A percentile compares a stretch with the other conserved stretches of the same genome.
These are phyloP conservation scores for Megathymus violae DNA, from an alignment of 1,140 invertebrate species.

Conservation along the genomic window DNA sequence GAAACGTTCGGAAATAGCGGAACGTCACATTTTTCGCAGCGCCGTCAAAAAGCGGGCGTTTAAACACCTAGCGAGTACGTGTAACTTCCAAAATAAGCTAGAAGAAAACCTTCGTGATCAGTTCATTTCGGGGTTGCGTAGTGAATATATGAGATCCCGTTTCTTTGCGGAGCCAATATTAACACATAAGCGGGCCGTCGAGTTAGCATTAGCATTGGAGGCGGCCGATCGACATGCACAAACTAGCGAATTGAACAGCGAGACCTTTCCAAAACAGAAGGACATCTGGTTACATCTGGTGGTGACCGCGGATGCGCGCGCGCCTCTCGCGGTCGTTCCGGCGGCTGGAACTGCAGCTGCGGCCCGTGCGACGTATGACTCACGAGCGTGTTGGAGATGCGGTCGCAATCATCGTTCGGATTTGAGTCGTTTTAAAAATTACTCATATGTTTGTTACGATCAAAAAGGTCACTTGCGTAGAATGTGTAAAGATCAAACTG, in stretches of 20 bases:
- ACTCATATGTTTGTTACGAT: conserved; percentile 34
- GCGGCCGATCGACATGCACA: conserved; percentile 36
- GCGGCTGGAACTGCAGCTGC: conserved; percentile 7
- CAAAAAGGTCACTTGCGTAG: conserved; percentile 25
- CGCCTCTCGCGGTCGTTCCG: not conserved
- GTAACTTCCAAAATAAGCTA: conserved; percentile 39
- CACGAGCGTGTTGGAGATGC: conserved; percentile 27
- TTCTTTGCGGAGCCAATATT: conserved; percentile 35
- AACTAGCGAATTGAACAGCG: not conserved
- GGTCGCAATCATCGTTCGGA: conserved; percentile 22
- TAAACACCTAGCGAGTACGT: conserved; percentile 44
- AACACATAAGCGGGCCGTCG: conserved; percentile 37
- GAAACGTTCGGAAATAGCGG: too few species aligned
- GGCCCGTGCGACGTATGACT: conserved; percentile 2
- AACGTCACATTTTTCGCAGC: too few species aligned
- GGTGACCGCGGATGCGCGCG: not conserved
- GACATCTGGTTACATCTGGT: not conserved
- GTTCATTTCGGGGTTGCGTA: conserved; percentile 40
- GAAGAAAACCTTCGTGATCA: conserved; percentile 48
- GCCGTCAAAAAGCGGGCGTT: too few species aligned
- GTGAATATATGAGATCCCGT: conserved; percentile 41
- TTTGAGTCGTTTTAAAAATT: conserved; percentile 36
- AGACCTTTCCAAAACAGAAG: not conserved
- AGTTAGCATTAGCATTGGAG: conserved; percentile 37
- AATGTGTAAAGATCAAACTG: not conserved